These are phyloP conservation scores for Acrobasis suavella DNA, from an alignment of 2,888 invertebrate species.

Conservation along the genomic window DNA sequence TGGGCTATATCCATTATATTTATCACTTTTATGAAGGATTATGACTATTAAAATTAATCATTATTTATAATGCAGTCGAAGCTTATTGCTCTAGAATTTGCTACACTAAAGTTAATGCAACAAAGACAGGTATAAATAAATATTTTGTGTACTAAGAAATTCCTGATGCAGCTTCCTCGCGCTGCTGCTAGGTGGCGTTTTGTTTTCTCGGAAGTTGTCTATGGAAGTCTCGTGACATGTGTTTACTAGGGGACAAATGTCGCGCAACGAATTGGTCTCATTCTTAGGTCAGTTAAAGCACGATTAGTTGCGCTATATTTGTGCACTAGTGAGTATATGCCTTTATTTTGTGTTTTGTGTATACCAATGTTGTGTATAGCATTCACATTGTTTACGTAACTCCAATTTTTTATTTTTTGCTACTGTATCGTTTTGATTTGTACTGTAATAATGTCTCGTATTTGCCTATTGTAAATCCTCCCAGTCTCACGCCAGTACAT, in stretches of 20 bases:
- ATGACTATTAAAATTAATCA: slow-evolving; percentile 1
- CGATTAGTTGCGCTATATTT: no score
- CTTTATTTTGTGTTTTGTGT: slow-evolving; percentile 41
- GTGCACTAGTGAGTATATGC: slow-evolving; percentile 22
- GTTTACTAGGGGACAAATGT: no score
- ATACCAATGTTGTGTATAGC: slow-evolving; percentile 50
- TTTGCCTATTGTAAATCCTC: slow-evolving; percentile 35
- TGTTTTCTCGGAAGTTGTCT: slow-evolving; percentile 36
- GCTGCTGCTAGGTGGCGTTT: slow-evolving; percentile 31
- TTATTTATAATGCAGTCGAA: slow-evolving; percentile 40
- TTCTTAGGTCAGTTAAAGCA: no score
- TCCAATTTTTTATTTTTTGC: slow-evolving; percentile 52
- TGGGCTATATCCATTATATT: not conserved
- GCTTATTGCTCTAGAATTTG: slow-evolving; percentile 50
- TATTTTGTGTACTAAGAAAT: slow-evolving; percentile 13
- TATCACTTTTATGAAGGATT: not conserved
- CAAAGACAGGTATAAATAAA: slow-evolving; percentile 54
- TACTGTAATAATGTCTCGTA: slow-evolving; percentile 47
- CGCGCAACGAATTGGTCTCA: no score
- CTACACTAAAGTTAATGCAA: slow-evolving; percentile 49
- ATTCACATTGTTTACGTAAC: slow-evolving; percentile 58
- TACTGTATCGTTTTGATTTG: slow-evolving; percentile 52
- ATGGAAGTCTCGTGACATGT: slow-evolving; percentile 41
- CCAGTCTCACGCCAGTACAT: slow-evolving; percentile 35
- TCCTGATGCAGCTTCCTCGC: not conserved